Base-by-base conservation (phyloP, 2,888 invertebrate species). In the Norana najaformis region DNA sequence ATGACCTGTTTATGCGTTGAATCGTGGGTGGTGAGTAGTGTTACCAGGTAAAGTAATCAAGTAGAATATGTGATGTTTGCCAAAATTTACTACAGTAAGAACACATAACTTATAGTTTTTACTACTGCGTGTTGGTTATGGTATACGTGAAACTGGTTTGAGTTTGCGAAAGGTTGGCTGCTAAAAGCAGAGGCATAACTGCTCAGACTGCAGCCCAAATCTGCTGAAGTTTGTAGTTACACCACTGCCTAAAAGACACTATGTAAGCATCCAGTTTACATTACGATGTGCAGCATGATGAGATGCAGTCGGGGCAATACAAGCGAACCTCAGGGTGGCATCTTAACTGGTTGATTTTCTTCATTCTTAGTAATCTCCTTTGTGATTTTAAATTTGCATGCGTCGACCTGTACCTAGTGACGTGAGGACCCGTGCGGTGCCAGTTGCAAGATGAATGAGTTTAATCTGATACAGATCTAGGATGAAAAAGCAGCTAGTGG, bases 1-100 rank as follows among this genome's bases (percentile, higher is more conserved):
- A n/a, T n/a, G n/a, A 69, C 69, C n/a, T 69, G n/a, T 69, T 69
- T 69, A n/a, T 69, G n/a, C n/a, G 69, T 69, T 69, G 69, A 69
- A n/a, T 13, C 0, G 11, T n/a, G 69, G 23, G 47, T 47, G 23
- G 23, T 69, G n/a, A 69, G 69, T 69, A 69, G 69, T 69, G n/a
- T 69, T 69, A 69, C 47, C 47, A 47, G 47, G 47, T 47, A 47
- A 69, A 69, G 30, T 69, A 69, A 69, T n/a, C 8, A 8, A 8
- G 11, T 30, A n/a, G n/a, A n/a, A 69, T n/a, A 69, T 69, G 69
- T 69, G 69, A 69, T 69, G 13, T n/a, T n/a, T 69, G 69, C 69
- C 69, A 69, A 69, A 53, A n/a, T 69, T n/a, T 69, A 47, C n/a
- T 69, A 8, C 69, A n/a, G n/a, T 69, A 69, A 69, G 69, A 69